Evolutionary conservation across 2,797 vertebrate genomes (phyloP).

Genomic region (Lepilemur septentrionalis): DNA sequence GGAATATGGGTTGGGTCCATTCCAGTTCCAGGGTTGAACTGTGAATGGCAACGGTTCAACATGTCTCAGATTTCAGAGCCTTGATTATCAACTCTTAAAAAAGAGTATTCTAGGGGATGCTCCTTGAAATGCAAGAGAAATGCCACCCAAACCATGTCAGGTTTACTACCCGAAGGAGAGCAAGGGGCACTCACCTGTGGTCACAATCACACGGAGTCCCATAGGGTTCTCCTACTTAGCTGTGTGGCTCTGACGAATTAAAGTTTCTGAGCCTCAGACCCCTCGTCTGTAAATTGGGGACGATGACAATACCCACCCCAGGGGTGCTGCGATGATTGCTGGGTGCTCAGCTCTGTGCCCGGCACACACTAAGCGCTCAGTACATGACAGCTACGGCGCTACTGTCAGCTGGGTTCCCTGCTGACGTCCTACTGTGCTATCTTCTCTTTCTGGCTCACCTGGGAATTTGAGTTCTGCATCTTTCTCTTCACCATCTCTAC

Average conservation of each 20-base stretch:
- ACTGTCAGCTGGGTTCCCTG: background rate
- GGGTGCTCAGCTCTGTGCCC: background rate
- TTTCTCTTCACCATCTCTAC: conserved; percentile 49
- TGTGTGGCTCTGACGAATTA: background rate
- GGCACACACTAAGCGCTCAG: accelerated
- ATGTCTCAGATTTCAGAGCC: background rate
- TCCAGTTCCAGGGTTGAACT: background rate
- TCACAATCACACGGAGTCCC: accelerated
- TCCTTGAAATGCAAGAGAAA: background rate
- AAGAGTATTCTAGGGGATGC: background rate
- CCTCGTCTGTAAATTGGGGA: background rate
- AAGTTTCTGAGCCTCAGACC: background rate
- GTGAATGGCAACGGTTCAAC: background rate
- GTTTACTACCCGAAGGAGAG: background rate
- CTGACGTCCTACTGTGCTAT: background rate
- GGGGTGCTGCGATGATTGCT: background rate
- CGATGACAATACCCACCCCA: background rate
- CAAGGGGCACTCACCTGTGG: background rate
- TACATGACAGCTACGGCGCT: accelerated
- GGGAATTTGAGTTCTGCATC: conserved; percentile 29
- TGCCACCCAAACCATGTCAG: accelerated
- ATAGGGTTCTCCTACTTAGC: background rate
- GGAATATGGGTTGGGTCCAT: background rate
- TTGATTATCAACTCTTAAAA: conserved; percentile 20
- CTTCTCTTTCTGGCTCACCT: conserved; percentile 56